Evolutionary conservation across 2,113 vertebrate genomes (phyloP).

Genomic region (Rissa tridactyla): DNA sequence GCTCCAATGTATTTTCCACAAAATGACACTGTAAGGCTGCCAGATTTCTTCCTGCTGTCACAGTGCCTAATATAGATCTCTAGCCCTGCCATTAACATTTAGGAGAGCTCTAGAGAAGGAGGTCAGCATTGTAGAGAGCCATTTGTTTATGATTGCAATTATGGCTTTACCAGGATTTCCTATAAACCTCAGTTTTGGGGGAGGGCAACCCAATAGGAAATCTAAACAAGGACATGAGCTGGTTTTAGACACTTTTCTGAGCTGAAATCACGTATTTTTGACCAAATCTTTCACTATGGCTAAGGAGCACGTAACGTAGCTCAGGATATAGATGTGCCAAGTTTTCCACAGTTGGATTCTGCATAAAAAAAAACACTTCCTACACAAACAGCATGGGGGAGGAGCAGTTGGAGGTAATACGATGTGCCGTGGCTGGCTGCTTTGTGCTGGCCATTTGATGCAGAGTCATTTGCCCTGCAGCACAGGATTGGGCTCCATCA

Average conservation of each 20-base stretch:
- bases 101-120: slow-evolving; percentile 2
- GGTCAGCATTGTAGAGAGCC: neutral
- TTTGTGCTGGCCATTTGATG: slow-evolving; percentile 35
- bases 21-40: slow-evolving; percentile 45
- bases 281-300: neutral
- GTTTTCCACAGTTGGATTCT: neutral
- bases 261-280: neutral
- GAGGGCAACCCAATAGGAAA: neutral
- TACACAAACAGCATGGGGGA: neutral
- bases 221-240: neutral
- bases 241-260: neutral
- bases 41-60: slow-evolving; percentile 46
- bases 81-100: neutral
- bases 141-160: slow-evolving; percentile 13
- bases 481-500: neutral
- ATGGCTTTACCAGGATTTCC: neutral
- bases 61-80: slow-evolving; percentile 43
- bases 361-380: neutral
- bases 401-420: neutral
- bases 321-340: neutral
- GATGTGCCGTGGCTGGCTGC: neutral
- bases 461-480: slow-evolving; percentile 41
- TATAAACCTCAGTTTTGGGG: neutral
- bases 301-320: neutral
- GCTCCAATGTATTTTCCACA: slow-evolving; percentile 44